Evolutionary conservation across 2,113 vertebrate species (phyloP).

Genomic region (Condylura cristata): DNA sequence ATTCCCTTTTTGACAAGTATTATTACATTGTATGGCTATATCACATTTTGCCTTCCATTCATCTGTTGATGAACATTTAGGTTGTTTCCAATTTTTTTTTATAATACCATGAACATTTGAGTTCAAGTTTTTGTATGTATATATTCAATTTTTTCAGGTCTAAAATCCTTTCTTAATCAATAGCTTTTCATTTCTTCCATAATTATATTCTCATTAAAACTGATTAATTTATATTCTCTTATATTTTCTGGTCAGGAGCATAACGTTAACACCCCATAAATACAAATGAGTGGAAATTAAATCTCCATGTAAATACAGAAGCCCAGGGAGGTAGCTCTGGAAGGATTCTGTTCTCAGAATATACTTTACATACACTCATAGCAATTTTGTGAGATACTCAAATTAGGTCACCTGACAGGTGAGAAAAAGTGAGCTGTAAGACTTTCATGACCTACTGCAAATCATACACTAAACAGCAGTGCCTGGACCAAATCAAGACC

Average conservation of each 20-base stretch:
- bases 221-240: neutral
- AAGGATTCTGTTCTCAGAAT: neutral
- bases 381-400: neutral
- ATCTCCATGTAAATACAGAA: neutral
- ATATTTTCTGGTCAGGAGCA: neutral
- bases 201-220: neutral
- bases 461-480: neutral
- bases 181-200: slow-evolving; percentile 18
- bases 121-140: too few species aligned
- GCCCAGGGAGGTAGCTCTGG: neutral
- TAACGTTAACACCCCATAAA: neutral
- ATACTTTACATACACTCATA: neutral
- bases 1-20: neutral
- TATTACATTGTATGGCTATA: neutral
- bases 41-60: neutral
- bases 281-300: neutral
- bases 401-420: neutral
- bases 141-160: too few species aligned
- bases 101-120: neutral
- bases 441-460: neutral
- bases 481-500: neutral
- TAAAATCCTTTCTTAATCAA: neutral
- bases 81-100: neutral
- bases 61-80: neutral
- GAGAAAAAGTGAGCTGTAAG: neutral